Conservation (phyloP, 1,140 invertebrate genomes). For the Microplitis demolitor region DNA sequence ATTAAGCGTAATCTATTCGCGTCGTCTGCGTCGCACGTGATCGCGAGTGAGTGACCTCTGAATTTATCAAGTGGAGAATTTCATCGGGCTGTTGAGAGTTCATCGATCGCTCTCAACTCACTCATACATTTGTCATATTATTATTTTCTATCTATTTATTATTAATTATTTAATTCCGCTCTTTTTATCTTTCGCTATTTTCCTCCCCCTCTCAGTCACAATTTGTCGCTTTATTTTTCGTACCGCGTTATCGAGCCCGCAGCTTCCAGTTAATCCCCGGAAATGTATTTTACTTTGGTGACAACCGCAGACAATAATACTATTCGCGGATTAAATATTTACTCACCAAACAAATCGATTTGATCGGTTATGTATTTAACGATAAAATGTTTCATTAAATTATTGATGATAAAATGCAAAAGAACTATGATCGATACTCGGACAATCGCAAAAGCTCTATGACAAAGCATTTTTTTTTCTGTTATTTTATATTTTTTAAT, state of each 20-base stretch:
- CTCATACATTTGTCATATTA: background rate
- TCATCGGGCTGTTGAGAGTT: slow-evolving; percentile 2
- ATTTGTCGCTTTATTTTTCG: background rate
- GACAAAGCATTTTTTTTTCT: background rate
- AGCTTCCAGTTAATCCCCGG: background rate
- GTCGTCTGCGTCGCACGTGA: slow-evolving; percentile 4
- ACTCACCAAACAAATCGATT: background rate
- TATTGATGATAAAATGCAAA: background rate
- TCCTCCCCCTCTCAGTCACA: background rate
- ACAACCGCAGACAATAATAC: background rate
- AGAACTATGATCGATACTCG: background rate
- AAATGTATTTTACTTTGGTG: background rate
- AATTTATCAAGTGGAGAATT: slow-evolving; percentile 14
- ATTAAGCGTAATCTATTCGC: slow-evolving; percentile 8
- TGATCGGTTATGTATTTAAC: background rate
- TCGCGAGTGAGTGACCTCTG: slow-evolving; percentile 13
- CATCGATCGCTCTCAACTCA: slow-evolving; percentile 17
- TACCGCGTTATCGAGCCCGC: background rate
- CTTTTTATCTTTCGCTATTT: background rate
- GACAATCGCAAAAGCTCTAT: background rate
- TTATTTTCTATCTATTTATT: background rate
- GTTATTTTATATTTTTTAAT: background rate
- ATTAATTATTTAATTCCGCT: background rate
- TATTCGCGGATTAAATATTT: background rate
- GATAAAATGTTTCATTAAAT: background rate